Evolutionary conservation across 1,140 invertebrate genomes (phyloP).

Genomic region (Battus philenor): DNA sequence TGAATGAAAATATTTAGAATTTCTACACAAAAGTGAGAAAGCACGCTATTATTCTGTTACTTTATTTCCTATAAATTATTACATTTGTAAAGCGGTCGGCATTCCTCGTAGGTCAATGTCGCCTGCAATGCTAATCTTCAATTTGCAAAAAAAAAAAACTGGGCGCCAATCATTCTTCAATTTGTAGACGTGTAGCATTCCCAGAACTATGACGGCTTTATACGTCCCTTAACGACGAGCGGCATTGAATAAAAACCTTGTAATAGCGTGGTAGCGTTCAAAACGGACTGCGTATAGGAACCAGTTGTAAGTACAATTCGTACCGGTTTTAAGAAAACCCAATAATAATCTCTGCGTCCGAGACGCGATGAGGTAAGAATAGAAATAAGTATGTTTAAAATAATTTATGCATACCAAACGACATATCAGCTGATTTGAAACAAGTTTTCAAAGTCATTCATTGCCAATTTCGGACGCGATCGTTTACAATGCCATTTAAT

Average conservation of each 20-base stretch:
- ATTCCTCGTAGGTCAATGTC: conserved; percentile 3
- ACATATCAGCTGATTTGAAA: conserved; percentile 62
- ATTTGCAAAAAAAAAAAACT: conserved; percentile 16
- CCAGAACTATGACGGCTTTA: conserved; percentile 20
- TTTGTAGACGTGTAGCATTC: conserved; percentile 18
- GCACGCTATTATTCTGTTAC: no score
- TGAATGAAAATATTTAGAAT: no score
- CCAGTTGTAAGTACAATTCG: not conserved
- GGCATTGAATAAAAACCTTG: conserved; percentile 3
- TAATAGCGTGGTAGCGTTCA: not conserved
- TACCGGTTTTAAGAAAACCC: conserved; percentile 34
- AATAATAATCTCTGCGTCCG: conserved; percentile 39
- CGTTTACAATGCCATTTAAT: not conserved
- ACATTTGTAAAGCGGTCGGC: no score
- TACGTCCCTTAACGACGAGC: conserved; percentile 16
- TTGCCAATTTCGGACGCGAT: conserved; percentile 18
- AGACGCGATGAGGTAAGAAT: conserved; percentile 52
- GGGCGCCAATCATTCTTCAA: conserved; percentile 28
- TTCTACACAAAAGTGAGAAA: no score
- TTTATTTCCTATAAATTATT: no score
- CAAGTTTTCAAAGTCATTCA: conserved; percentile 56
- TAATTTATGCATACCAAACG: conserved; percentile 51
- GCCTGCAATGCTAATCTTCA: conserved; percentile 1
- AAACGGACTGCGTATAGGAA: not conserved
- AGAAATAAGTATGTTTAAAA: conserved; percentile 33